A percentile compares a stretch with the other conserved stretches of the same genome.
Conservation (phyloP, 1,140 invertebrate genomes). For the Brachionus manjavacas region DNA sequence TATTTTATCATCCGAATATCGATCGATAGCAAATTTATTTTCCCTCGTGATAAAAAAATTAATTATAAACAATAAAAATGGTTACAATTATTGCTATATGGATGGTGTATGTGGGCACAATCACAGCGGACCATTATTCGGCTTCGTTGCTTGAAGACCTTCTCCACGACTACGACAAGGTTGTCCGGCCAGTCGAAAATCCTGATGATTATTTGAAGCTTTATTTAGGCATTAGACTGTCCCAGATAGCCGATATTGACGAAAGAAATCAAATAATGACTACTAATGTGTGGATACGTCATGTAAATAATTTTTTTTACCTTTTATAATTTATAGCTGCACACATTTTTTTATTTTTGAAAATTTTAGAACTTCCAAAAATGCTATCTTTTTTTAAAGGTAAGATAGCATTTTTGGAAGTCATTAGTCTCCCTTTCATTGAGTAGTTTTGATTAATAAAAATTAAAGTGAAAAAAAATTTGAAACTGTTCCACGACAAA, state of each 20-base stretch:
- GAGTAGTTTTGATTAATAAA: no score
- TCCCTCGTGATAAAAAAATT: background rate
- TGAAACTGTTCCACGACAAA: no score
- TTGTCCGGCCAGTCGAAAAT: background rate
- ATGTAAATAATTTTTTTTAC: constrained; percentile 51
- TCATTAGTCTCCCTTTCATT: no score
- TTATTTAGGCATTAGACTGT: constrained; percentile 32
- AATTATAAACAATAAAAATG: background rate
- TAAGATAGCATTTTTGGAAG: no score
- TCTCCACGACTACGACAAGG: background rate
- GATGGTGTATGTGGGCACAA: background rate
- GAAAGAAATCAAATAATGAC: constrained; percentile 60
- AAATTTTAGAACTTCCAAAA: no score
- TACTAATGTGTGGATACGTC: constrained; percentile 59
- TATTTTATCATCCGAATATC: background rate
- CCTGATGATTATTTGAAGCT: background rate
- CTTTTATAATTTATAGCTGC: no score
- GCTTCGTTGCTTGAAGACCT: background rate
- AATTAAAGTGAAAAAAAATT: no score
- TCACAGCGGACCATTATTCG: background rate
- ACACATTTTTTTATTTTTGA: no score
- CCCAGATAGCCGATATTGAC: constrained; percentile 45
- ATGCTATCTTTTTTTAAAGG: no score
- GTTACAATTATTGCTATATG: background rate
- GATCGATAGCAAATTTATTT: background rate